These are phyloP conservation scores for Drosophila diplacantha DNA, from an alignment of 2,888 invertebrate genomes.

Conservation along the genomic window DNA sequence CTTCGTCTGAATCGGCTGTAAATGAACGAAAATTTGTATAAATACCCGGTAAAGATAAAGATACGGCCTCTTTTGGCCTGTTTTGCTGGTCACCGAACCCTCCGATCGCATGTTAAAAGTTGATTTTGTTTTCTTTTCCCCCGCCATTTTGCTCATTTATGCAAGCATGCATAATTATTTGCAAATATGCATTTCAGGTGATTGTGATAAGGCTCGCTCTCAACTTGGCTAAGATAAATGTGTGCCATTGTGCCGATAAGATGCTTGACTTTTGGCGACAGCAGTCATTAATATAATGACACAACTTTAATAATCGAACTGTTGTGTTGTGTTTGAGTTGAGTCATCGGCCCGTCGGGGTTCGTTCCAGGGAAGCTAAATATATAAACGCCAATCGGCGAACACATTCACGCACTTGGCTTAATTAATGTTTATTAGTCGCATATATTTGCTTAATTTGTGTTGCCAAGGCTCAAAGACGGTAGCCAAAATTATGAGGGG, in stretches of 20 bases:
- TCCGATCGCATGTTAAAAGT: constrained; percentile 47
- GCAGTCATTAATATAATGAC: constrained; percentile 37
- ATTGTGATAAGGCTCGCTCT: constrained; percentile 53
- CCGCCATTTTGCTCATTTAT: constrained; percentile 45
- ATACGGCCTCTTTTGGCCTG: constrained; percentile 37
- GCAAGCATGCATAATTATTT: constrained; percentile 71
- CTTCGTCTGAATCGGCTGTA: constrained; percentile 15
- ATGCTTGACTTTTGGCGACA: constrained; percentile 42
- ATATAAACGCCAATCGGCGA: constrained; percentile 24
- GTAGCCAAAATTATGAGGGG: constrained; percentile 2
- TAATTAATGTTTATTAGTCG: constrained; percentile 48
- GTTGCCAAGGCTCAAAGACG: constrained; percentile 21
- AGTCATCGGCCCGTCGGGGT: constrained; percentile 17
- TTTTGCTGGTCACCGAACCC: constrained; percentile 64
- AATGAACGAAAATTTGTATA: constrained; percentile 35
- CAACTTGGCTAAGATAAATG: constrained; percentile 53
- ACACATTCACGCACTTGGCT: constrained; percentile 47
- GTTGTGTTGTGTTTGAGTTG: constrained; percentile 27
- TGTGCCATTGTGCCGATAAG: constrained; percentile 62
- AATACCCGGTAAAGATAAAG: constrained; percentile 28
- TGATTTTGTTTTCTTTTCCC: constrained; percentile 35
- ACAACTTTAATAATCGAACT: constrained; percentile 41
- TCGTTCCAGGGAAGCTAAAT: constrained; percentile 9
- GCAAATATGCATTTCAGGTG: constrained; percentile 63
- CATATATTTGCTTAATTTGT: constrained; percentile 29